Percentiles rank a stretch among this genome's conserved stretches.
Conservation (phyloP, 2,888 invertebrate species). For the Sarcophaga caerulescens region DNA sequence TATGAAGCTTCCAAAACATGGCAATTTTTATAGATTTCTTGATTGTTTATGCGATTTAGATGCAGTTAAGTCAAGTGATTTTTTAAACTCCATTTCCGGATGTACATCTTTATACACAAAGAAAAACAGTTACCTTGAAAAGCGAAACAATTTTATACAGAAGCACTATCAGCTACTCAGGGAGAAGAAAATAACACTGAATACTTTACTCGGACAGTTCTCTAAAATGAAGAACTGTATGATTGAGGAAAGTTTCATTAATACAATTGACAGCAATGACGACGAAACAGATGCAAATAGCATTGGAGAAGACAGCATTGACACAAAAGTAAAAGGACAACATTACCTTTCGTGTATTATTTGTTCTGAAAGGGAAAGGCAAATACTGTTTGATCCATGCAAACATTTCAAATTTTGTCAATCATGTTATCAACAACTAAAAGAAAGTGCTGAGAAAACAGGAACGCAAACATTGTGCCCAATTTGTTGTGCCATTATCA, state of each 20-base stretch:
- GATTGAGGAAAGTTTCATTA: slow-evolving; percentile 54
- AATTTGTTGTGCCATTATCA: slow-evolving; percentile 35
- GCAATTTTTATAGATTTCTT: no score
- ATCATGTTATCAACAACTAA: slow-evolving; percentile 24
- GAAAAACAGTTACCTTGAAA: slow-evolving; percentile 36
- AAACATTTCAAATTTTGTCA: slow-evolving; percentile 54
- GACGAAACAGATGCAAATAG: slow-evolving; percentile 51
- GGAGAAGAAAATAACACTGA: slow-evolving; percentile 55
- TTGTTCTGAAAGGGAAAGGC: slow-evolving; percentile 43
- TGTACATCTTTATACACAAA: slow-evolving; percentile 27
- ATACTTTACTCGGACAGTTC: slow-evolving; percentile 54
- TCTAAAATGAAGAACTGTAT: slow-evolving; percentile 60
- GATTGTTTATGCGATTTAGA: not conserved
- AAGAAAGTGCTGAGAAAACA: slow-evolving; percentile 19
- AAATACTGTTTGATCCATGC: slow-evolving; percentile 46
- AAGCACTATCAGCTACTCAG: slow-evolving; percentile 36
- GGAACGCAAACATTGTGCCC: slow-evolving; percentile 27
- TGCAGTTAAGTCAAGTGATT: slow-evolving; percentile 12
- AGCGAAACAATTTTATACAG: slow-evolving; percentile 33
- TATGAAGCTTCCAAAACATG: no score
- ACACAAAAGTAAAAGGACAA: slow-evolving; percentile 35
- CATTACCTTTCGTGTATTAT: slow-evolving; percentile 36
- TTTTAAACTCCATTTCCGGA: slow-evolving; percentile 9
- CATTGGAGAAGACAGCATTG: no score
- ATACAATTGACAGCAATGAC: slow-evolving; percentile 58